phyloP scores from a whole-genome alignment of 2,888 invertebrate species.

The Ormyrus thymus region DNA sequence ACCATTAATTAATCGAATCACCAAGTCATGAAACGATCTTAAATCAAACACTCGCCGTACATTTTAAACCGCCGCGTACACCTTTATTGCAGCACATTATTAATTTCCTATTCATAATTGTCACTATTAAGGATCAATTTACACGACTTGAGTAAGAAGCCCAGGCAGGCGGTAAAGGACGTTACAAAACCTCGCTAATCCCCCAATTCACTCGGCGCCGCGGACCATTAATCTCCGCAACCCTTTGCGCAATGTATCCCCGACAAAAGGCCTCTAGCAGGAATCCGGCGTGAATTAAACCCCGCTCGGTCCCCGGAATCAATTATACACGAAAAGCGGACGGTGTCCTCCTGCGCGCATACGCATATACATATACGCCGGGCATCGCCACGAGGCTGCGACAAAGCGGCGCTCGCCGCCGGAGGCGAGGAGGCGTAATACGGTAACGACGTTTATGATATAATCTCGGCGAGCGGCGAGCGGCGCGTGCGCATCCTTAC shows the following conservation, averaged over 20 bases:
- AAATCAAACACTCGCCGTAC: too few species aligned
- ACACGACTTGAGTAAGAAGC: too few species aligned
- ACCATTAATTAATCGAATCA: too few species aligned
- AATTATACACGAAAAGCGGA: conserved; percentile 28
- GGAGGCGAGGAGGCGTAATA: conserved; percentile 65
- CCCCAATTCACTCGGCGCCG: too few species aligned
- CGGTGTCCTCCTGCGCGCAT: background rate
- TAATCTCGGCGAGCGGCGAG: conserved; percentile 61
- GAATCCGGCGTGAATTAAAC: background rate
- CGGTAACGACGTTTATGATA: conserved; percentile 71
- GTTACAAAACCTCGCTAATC: too few species aligned
- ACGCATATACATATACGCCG: background rate
- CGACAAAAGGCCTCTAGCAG: too few species aligned
- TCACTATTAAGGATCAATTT: background rate
- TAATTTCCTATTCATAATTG: background rate
- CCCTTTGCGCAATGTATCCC: too few species aligned
- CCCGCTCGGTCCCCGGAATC: conserved; percentile 2
- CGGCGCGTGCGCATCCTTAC: conserved; percentile 38
- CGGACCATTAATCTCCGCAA: too few species aligned
- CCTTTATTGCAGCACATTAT: background rate
- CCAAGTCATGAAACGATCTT: too few species aligned
- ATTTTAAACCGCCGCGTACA: too few species aligned
- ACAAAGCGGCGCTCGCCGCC: conserved; percentile 49
- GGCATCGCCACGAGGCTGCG: conserved; percentile 16
- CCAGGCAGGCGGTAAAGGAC: too few species aligned